Evolutionary conservation across 92 coral and sea anemone species (phyloP), one percentile per base, ranked within the genome.

Genomic region (Palythoa heliodiscus): DNA sequence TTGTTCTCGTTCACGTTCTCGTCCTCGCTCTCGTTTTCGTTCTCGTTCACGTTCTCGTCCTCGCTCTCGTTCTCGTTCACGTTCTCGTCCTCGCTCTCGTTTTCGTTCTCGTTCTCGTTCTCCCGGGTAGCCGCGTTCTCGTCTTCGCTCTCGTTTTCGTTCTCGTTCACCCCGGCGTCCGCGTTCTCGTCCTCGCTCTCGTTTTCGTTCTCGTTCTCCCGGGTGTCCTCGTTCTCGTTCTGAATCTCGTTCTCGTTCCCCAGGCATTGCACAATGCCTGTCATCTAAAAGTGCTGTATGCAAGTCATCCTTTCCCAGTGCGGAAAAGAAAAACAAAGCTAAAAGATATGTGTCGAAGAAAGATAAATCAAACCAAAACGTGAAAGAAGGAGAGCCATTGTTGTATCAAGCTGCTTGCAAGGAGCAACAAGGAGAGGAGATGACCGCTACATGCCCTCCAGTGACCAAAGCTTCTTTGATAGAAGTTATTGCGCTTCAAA

Each of bases 401-500:
- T 29, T 63, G 9, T 76, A n/a, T 50, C 81, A 53, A 54, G 24
- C 13, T 22, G 68, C 20, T 16, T 39, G 52, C 2, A 22, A 76
- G 52, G 48, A 53, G 47, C 70, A 55, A 52, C 35, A 38, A 57
- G 19, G 12, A 14, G 52, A 60, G 3, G 3, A 29, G 35, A 0
- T 2, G 67, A 12, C 64, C 4, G 8, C 75, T 35, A 5, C 74
- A 52, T 2, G 68, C 50, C 5, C 50, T 9, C 16, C 71, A 60
- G 10, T 20, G 13, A 20, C n/a, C n/a, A 37, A 38, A 52, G 83
- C 19, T 1, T 9, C 75, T 0, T 76, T 86, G n/a, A 13, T 82
- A 20, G 77, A 50, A 5, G 55, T 90, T 35, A 88, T 93, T 68
- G 70, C 92, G 5, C 86, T 95, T 60, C 98, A 95, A 86, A 80